A percentile compares a stretch with the other conserved stretches of the same genome.
Conservation (phyloP, 2,888 invertebrate species). For the Rhingia rostrata region DNA sequence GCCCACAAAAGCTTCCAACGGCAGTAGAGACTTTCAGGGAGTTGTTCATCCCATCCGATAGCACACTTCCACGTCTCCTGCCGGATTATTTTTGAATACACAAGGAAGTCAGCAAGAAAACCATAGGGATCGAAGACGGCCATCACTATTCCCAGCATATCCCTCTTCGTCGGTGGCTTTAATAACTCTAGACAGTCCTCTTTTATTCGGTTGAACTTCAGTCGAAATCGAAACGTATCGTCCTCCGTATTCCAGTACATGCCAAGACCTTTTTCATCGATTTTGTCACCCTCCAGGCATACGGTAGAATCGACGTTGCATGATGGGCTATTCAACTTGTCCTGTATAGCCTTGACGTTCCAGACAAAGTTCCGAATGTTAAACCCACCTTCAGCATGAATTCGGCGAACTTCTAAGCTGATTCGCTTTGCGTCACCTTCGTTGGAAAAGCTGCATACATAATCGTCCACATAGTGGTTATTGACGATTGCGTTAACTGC, state of each 20-base stretch:
- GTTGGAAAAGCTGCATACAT: conserved; percentile 46
- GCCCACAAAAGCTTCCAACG: conserved; percentile 33
- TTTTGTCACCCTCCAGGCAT: neutral
- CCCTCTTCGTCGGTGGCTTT: conserved; percentile 30
- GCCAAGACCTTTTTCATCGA: conserved; percentile 72
- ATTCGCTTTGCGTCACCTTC: conserved; percentile 36
- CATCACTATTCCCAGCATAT: conserved; percentile 32
- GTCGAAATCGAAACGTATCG: conserved; percentile 66
- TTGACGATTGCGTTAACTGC: conserved; percentile 9
- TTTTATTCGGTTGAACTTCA: conserved; percentile 14
- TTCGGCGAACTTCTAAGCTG: conserved; percentile 29
- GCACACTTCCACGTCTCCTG: conserved; percentile 30
- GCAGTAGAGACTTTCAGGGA: neutral
- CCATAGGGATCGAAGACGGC: conserved; percentile 31
- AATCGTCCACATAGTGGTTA: conserved; percentile 68
- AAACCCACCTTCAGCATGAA: conserved; percentile 51
- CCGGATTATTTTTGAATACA: conserved; percentile 25
- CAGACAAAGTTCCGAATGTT: conserved; percentile 34
- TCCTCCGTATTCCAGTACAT: conserved; percentile 69
- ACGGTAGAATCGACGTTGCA: conserved; percentile 6
- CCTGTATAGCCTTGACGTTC: conserved; percentile 17
- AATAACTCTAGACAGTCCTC: conserved; percentile 6
- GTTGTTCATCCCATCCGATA: conserved; percentile 22
- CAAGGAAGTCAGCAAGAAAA: conserved; percentile 17
- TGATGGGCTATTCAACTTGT: conserved; percentile 33